phyloP scores from a whole-genome alignment of 2,888 invertebrate species.

The Lacanobia oleracea region DNA sequence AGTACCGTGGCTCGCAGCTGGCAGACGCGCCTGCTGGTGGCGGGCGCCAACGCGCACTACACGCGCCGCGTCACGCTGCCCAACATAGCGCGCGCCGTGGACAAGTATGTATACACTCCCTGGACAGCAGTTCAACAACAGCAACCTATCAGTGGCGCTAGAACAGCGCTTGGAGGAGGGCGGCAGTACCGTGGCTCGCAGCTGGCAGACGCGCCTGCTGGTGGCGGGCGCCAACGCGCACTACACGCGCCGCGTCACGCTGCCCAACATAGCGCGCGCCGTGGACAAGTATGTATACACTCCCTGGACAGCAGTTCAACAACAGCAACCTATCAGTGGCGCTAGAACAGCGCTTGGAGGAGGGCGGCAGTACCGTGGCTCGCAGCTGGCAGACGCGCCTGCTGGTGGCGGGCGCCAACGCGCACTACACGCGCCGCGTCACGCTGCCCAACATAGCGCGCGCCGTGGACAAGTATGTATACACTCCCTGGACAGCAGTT shows the following conservation, averaged over 20 bases:
- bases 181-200: conserved; percentile 87
- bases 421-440: conserved; percentile 94
- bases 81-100: conserved; percentile 92
- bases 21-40: conserved; percentile 68
- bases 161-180: conserved; percentile 82
- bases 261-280: conserved; percentile 93
- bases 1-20: no score
- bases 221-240: conserved; percentile 97
- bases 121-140: conserved; percentile 84
- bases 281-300: conserved; percentile 88
- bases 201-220: conserved; percentile 95
- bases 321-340: no score
- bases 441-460: conserved; percentile 93
- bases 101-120: conserved; percentile 76
- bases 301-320: conserved; percentile 72
- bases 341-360: no score
- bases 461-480: conserved; percentile 90
- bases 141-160: conserved; percentile 84
- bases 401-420: conserved; percentile 94
- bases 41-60: conserved; percentile 97
- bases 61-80: conserved; percentile 94
- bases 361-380: no score
- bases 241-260: conserved; percentile 94
- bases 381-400: no score
- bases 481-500: conserved; percentile 76